Evolutionary conservation across 1,140 invertebrate genomes (phyloP).

Genomic region (Caerostris extrusa): DNA sequence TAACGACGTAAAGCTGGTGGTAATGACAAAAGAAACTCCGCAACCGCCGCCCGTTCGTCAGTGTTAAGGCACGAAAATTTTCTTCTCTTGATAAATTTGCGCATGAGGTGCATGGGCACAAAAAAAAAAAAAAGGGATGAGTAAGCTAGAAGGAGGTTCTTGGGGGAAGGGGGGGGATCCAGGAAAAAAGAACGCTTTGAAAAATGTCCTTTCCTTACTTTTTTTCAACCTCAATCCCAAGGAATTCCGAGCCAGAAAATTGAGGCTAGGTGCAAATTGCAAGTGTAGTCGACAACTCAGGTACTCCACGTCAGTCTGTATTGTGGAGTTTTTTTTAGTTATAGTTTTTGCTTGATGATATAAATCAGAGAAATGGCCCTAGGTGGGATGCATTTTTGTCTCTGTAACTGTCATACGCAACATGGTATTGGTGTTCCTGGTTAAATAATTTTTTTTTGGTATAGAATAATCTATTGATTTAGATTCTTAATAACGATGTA

Average conservation of each 20-base stretch:
- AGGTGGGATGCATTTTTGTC: not conserved
- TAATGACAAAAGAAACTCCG: not conserved
- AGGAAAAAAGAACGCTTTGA: not conserved
- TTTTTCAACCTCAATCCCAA: not conserved
- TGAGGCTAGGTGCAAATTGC: conserved; percentile 10
- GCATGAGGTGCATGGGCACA: not conserved
- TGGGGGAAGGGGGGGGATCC: not conserved
- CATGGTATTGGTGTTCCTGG: too few relatives aligned
- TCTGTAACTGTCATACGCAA: too few relatives aligned
- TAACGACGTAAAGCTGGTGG: not conserved
- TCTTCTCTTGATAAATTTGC: conserved; percentile 32
- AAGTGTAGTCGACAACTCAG: conserved; percentile 32
- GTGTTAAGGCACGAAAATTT: conserved; percentile 10
- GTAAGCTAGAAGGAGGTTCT: not conserved
- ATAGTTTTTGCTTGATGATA: not conserved
- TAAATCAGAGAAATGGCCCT: not conserved
- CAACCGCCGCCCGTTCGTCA: not conserved
- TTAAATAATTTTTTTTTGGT: too few relatives aligned
- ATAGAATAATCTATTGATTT: too few relatives aligned
- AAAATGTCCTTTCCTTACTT: not conserved
- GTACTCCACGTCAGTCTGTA: not conserved
- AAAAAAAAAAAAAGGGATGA: not conserved
- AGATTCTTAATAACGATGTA: too few relatives aligned
- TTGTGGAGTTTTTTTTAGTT: not conserved
- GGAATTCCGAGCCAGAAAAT: conserved; percentile 17